Evolutionary conservation across 35 echinoderm and acorn worm species (phyloP).

Genomic region (Heliocidaris erythrogramma): DNA sequence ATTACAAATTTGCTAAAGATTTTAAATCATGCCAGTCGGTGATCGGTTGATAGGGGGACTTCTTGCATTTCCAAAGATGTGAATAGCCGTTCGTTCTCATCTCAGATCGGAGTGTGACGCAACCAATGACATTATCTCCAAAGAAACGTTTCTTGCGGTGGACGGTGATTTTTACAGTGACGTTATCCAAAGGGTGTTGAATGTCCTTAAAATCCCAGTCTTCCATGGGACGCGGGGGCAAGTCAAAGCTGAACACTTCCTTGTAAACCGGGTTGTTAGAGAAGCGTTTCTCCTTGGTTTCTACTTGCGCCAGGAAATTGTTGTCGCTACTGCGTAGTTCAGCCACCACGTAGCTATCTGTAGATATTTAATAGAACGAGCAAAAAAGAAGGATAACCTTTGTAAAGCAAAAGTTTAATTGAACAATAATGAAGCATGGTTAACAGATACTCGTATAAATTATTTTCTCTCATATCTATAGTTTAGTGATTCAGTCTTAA

Average conservation of each 20-base stretch:
- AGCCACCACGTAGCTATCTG: neutral
- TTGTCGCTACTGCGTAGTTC: neutral
- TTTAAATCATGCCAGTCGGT: slow-evolving; percentile 33
- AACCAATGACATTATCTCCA: neutral
- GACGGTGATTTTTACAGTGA: neutral
- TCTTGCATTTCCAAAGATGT: neutral
- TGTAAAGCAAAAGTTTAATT: neutral
- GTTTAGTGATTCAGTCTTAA: too few species aligned
- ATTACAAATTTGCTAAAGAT: neutral
- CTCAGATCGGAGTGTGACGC: neutral
- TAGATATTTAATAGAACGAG: neutral
- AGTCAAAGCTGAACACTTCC: neutral
- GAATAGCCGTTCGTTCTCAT: slow-evolving; percentile 10
- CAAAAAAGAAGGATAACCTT: neutral
- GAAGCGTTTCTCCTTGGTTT: neutral
- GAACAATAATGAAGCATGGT: too few species aligned
- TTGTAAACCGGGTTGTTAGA: slow-evolving; percentile 13
- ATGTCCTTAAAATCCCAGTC: neutral
- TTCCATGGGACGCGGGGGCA: neutral
- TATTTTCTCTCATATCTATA: too few species aligned
- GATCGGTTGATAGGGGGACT: neutral
- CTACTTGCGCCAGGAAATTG: neutral
- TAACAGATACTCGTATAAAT: too few species aligned
- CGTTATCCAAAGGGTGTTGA: neutral
- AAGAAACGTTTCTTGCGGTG: neutral